Conservation (phyloP, 2,888 invertebrate species). For the Antheraea yamamai region DNA sequence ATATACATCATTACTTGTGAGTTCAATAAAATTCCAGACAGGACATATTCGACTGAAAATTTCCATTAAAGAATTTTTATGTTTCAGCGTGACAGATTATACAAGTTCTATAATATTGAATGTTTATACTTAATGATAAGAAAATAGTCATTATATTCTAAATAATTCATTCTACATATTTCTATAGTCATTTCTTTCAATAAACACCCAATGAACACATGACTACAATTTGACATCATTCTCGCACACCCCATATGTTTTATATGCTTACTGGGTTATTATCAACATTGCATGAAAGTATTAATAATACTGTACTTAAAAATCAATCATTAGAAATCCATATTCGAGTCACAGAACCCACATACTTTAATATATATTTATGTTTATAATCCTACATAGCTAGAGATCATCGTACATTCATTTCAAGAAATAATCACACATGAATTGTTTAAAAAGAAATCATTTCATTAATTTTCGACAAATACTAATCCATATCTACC, state of each 20-base stretch:
- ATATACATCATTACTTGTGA: neutral
- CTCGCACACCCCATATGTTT: too few relatives aligned
- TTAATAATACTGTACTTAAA: constrained; percentile 32
- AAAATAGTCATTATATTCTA: neutral
- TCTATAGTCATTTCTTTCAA: neutral
- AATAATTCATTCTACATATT: neutral
- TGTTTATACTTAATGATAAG: neutral
- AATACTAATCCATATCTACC: neutral
- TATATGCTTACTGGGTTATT: too few relatives aligned
- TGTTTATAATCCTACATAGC: neutral
- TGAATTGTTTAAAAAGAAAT: neutral
- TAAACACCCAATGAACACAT: neutral
- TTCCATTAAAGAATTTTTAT: neutral
- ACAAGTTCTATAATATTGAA: neutral
- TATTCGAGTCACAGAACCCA: constrained; percentile 30
- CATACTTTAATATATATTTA: neutral
- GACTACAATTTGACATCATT: too few relatives aligned
- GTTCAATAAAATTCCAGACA: neutral
- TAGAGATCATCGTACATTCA: constrained; percentile 8
- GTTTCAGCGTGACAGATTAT: neutral
- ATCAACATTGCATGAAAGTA: constrained; percentile 2
- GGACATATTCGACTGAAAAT: neutral
- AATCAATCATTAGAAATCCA: constrained; percentile 22
- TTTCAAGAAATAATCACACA: neutral
- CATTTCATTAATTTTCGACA: neutral